Conservation (phyloP, 2,797 vertebrate species). For the Hafferia zeledoni region DNA sequence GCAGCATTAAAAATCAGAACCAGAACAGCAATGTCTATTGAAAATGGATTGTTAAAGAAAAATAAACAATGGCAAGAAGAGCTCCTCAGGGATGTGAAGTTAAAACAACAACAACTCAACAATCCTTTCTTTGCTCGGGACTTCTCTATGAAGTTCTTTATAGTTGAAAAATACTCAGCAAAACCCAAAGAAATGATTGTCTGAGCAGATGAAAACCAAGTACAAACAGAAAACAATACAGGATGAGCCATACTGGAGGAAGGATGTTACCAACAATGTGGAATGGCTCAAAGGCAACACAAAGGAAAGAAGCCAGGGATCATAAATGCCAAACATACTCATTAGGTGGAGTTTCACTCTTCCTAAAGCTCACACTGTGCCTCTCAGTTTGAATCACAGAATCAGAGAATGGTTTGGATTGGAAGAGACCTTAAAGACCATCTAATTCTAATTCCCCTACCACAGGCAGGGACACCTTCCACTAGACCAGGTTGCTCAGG, state of each 20-base stretch:
- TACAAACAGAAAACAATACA: neutral
- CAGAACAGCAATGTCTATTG: slow-evolving; percentile 93
- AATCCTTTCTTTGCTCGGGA: neutral
- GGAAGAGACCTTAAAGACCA: neutral
- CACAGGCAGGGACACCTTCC: neutral
- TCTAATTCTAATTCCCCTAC: neutral
- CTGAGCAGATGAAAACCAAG: neutral
- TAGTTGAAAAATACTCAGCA: neutral
- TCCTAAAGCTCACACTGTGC: neutral
- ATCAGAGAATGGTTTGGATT: neutral
- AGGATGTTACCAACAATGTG: neutral
- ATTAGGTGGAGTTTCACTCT: neutral
- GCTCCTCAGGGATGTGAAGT: neutral
- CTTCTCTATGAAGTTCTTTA: neutral
- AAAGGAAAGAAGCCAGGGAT: neutral
- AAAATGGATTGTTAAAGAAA: slow-evolving; percentile 58
- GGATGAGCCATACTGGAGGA: neutral
- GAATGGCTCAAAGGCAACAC: neutral
- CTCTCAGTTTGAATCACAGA: neutral
- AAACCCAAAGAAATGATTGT: neutral
- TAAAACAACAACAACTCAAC: neutral
- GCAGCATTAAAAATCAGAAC: slow-evolving; percentile 97
- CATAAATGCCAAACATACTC: neutral
- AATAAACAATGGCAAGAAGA: neutral
- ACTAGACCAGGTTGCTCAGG: neutral